phyloP scores from a whole-genome alignment of 2,797 vertebrate species.

The Strix occidentalis region DNA sequence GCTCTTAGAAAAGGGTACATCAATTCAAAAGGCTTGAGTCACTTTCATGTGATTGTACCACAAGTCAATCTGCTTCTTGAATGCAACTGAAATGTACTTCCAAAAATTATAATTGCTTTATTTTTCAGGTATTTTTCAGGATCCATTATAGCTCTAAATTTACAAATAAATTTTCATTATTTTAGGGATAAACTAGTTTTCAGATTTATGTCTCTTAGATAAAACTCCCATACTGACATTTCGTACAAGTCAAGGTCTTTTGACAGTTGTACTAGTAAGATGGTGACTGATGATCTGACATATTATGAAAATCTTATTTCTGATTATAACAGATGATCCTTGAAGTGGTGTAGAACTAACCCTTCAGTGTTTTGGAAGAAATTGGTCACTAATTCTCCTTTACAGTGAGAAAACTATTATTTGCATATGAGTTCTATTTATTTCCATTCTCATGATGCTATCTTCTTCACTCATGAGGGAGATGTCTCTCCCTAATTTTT shows the following conservation, averaged over 20 bases:
- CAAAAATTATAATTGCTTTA: not conserved
- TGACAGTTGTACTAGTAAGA: not conserved
- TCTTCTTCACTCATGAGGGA: not conserved
- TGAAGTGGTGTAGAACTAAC: not conserved
- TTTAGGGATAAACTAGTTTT: not conserved
- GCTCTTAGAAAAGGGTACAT: not conserved
- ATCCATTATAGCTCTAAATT: not conserved
- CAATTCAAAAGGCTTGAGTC: not conserved
- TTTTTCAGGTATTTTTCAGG: not conserved
- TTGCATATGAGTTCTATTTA: not conserved
- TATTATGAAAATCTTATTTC: not conserved
- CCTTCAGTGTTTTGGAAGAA: not conserved
- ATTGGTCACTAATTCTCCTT: not conserved
- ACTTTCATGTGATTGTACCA: not conserved
- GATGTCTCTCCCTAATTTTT: not conserved
- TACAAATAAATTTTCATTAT: not conserved
- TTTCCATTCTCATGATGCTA: not conserved
- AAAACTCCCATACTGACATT: not conserved
- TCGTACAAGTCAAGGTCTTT: not conserved
- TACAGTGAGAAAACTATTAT: not conserved
- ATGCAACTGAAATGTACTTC: not conserved
- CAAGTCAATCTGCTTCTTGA: not conserved
- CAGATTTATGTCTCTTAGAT: not conserved
- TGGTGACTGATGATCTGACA: not conserved
- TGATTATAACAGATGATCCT: not conserved